Evolutionary conservation across 2,113 vertebrate species (phyloP), one percentile per base, ranked within the genome.

Genomic region (Peromyscus maniculatus): DNA sequence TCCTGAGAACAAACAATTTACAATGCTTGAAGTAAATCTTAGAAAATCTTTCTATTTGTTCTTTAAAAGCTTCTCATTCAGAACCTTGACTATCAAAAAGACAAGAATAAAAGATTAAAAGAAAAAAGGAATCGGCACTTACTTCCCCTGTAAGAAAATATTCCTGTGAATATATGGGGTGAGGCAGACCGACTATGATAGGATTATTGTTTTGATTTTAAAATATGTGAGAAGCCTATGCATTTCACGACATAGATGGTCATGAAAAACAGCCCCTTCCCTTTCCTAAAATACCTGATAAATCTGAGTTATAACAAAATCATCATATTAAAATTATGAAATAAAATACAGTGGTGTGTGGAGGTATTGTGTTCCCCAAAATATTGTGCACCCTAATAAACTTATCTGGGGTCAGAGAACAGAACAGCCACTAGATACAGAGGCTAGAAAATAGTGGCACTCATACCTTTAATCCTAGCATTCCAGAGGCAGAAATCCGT

Each of bases 281-380:
- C 21, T 57, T 90, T 10, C 87, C 17, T 36, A 91, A 96, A 97
- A 72, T 77, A 7, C 62, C n/a, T 1, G 39, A 39, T 28, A 3
- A 13, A 10, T 93, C 16, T 80, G 80, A 82, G 55, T 82, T 94
- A 72, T 59, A 87, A 26, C 11, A 78, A 75, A 92, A 86, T 8
- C n/a, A 91, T 78, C 12, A 88, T 36, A 79, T 93, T 86, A 94
- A 91, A 78, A 80, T 69, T 66, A 49, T 55, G 72, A 89, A 89
- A 62, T 88, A 84, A 82, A 77, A 43, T 71, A 49, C 33, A 52
- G 46, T 49, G 46, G 46, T 49, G 7, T 49, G 46, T 49, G 46
- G 46, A 7, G 46, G 46, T 49, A 49, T 49, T 49, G 46, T 49
- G 46, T 49, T 49, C 46, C 46, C 46, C 46, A 49, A 49, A 49